These are phyloP conservation scores for Noctilio leporinus DNA, from an alignment of 2,113 vertebrate genomes.

Conservation along the genomic window DNA sequence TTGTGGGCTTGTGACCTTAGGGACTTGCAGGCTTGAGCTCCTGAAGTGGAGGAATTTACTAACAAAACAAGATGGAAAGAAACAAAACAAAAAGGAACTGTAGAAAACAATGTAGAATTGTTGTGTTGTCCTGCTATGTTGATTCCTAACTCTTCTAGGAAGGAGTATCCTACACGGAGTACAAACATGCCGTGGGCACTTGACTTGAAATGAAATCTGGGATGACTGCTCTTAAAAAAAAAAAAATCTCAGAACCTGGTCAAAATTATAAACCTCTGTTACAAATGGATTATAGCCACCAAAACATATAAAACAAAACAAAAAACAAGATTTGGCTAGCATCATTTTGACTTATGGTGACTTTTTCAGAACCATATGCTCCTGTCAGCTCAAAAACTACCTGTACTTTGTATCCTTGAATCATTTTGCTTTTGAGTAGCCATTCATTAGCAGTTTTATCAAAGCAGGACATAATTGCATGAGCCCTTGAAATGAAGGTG, in stretches of 20 bases:
- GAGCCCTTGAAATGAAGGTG: not conserved
- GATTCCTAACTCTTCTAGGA: not conserved
- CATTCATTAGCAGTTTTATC: not conserved
- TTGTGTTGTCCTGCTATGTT: not conserved
- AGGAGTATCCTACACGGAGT: not conserved
- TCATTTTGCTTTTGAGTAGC: not conserved
- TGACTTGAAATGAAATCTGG: not conserved
- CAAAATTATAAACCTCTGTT: not conserved
- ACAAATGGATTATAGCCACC: not conserved
- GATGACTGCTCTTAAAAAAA: not conserved
- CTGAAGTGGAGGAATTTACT: not conserved
- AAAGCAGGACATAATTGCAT: not conserved
- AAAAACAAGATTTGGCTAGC: not conserved
- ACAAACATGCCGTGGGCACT: not conserved
- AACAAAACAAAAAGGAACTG: not conserved
- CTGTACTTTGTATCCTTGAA: not conserved
- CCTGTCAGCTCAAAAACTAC: not conserved
- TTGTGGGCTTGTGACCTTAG: not conserved
- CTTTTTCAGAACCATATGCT: not conserved
- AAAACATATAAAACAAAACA: too few species aligned
- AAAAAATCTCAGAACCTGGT: not conserved
- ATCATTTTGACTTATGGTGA: not conserved
- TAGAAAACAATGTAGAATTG: not conserved
- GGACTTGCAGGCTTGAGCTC: not conserved
- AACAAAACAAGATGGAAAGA: not conserved